phyloP scores from a whole-genome alignment of 2,797 vertebrate genomes.

The Echiichthys vipera region DNA sequence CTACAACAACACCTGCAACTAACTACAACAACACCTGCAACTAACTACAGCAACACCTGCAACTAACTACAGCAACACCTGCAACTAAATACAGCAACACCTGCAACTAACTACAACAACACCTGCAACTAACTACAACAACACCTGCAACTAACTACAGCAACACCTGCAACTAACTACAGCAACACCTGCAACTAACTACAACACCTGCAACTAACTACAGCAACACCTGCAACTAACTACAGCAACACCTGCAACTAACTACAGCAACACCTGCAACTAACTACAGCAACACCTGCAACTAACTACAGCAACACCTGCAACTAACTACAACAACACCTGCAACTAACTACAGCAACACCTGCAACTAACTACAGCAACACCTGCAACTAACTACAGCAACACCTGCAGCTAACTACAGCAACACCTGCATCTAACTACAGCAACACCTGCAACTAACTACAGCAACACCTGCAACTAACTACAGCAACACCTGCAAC shows the following conservation, averaged over 20 bases:
- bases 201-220: constrained; percentile 1
- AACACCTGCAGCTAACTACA: too few relatives aligned
- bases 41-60: background rate
- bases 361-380: background rate
- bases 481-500: background rate
- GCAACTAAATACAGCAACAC: background rate
- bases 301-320: background rate
- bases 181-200: background rate
- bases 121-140: background rate
- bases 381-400: background rate
- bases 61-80: background rate
- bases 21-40: background rate
- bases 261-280: background rate
- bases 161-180: constrained; percentile 11
- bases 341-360: background rate
- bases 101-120: background rate
- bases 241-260: background rate
- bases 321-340: background rate
- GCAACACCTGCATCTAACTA: background rate
- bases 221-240: background rate
- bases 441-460: background rate
- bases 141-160: background rate
- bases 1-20: background rate
- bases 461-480: constrained; percentile 19
- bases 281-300: background rate